Conservation (phyloP, 2,888 invertebrate species). For the Gastrophysa polygoni region DNA sequence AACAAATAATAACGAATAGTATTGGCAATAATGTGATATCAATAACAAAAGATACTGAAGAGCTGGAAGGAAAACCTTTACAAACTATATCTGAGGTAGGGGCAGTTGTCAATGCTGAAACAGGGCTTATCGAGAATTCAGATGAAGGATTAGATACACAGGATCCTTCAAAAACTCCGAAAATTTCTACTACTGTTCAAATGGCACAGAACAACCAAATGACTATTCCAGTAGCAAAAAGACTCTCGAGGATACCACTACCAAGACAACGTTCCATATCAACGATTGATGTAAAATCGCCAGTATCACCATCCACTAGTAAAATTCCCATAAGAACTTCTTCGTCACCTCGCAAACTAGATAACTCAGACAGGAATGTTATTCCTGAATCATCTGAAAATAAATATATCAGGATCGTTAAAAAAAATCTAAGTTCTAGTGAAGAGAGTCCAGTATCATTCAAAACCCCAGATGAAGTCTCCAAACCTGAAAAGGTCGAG, state of each 20-base stretch:
- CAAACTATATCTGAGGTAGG: too few relatives aligned
- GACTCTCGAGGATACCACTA: slow-evolving; percentile 54
- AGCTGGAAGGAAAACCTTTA: background rate
- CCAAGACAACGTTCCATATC: slow-evolving; percentile 49
- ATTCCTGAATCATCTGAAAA: background rate
- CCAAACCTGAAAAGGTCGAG: background rate
- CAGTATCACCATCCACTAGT: slow-evolving; percentile 39
- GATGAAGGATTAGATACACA: background rate
- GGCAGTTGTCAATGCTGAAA: too few relatives aligned
- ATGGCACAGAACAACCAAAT: slow-evolving; percentile 49
- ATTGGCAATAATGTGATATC: background rate
- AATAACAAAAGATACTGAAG: background rate
- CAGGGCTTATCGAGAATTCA: too few relatives aligned
- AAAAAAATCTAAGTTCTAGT: background rate
- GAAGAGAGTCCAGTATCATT: background rate
- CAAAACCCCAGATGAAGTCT: background rate
- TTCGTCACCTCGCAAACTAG: background rate
- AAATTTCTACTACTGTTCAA: slow-evolving; percentile 50
- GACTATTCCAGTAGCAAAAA: slow-evolving; percentile 42
- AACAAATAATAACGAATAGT: background rate
- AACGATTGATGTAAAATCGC: slow-evolving; percentile 45
- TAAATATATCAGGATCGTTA: background rate
- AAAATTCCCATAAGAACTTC: slow-evolving; percentile 50
- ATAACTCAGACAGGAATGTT: slow-evolving; percentile 10
- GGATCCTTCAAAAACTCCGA: slow-evolving; percentile 29